Conservation (phyloP, 2,113 vertebrate genomes). For the Stercorarius parasiticus region DNA sequence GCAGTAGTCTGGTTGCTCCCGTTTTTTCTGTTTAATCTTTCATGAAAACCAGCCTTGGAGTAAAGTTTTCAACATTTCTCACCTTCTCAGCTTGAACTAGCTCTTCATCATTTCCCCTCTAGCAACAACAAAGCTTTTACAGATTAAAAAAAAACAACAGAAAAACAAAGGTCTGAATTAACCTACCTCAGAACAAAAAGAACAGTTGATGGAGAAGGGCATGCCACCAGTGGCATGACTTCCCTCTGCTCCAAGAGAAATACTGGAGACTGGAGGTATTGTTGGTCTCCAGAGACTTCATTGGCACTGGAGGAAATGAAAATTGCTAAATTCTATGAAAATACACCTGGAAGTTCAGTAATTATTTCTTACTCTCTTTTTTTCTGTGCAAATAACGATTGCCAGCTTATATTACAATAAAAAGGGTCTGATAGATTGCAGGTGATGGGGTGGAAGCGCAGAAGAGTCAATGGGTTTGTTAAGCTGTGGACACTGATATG, state of each 20-base stretch:
- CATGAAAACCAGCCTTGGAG: not conserved
- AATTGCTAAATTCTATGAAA: not conserved
- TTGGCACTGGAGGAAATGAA: not conserved
- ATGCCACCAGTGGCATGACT: not conserved
- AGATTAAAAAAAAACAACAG: not conserved
- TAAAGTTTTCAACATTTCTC: conserved; percentile 8
- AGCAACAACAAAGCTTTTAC: not conserved
- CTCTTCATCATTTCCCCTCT: not conserved
- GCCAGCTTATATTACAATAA: not conserved
- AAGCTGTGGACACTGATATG: not conserved
- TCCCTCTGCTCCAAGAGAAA: not conserved
- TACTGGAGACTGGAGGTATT: not conserved
- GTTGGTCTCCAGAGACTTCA: not conserved
- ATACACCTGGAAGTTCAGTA: not conserved
- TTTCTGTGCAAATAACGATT: not conserved
- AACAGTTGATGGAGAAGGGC: not conserved
- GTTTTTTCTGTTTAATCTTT: conserved; percentile 26
- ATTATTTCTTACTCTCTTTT: not conserved
- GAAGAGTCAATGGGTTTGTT: not conserved
- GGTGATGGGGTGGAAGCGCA: not conserved
- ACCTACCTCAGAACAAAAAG: not conserved
- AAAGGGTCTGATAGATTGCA: not conserved
- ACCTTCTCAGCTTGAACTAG: not conserved
- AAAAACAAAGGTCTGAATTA: not conserved
- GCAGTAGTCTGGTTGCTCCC: not conserved